Percentiles rank a stretch among this genome's conserved stretches.
Evolutionary conservation across 2,888 invertebrate species (phyloP).

Genomic region (Scotopteryx bipunctaria): DNA sequence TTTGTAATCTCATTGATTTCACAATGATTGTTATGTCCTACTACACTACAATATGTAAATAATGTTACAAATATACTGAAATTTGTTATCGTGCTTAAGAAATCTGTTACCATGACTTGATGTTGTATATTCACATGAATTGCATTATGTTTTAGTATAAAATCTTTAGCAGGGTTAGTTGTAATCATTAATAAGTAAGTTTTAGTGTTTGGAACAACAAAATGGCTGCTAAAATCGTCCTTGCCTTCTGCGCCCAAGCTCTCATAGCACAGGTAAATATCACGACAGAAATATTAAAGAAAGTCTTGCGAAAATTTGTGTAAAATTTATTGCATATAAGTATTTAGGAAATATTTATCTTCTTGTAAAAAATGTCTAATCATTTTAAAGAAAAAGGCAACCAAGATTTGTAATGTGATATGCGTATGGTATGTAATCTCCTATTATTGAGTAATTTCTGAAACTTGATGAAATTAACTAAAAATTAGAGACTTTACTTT

Average conservation of each 20-base stretch:
- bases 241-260: constrained; percentile 37
- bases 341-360: too few relatives aligned
- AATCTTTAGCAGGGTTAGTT: constrained; percentile 17
- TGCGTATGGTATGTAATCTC: too few relatives aligned
- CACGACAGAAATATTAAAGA: too few relatives aligned
- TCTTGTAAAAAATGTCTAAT: too few relatives aligned
- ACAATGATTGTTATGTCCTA: constrained; percentile 12
- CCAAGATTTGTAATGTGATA: too few relatives aligned
- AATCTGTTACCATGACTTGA: constrained; percentile 7
- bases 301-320: too few relatives aligned
- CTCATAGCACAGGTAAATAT: constrained; percentile 36
- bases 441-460: too few relatives aligned
- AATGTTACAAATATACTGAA: constrained; percentile 9
- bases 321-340: too few relatives aligned
- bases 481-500: too few relatives aligned
- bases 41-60: constrained; percentile 16
- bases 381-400: too few relatives aligned
- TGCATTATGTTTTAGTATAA: constrained; percentile 24
- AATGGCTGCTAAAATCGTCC: constrained; percentile 35
- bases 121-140: constrained; percentile 9
- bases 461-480: too few relatives aligned
- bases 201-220: constrained; percentile 7
- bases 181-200: constrained; percentile 21
- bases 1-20: constrained; percentile 5
- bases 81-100: constrained; percentile 10